phyloP scores from a whole-genome alignment of 2,797 vertebrate species.

The Schizothorax lantsangensis region DNA sequence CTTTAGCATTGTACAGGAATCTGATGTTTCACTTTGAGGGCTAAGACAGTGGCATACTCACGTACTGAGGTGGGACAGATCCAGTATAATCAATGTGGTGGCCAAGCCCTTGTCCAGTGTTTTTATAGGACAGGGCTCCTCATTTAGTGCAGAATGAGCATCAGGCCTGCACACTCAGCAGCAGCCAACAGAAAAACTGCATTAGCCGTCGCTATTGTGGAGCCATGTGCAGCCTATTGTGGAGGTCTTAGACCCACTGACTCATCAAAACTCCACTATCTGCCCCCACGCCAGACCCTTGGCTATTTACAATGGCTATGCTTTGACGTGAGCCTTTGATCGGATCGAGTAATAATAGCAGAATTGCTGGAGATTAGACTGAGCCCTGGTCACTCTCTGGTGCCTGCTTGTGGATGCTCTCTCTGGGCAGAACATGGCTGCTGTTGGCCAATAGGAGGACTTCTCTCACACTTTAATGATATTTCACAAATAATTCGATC shows the following conservation, averaged over 20 bases:
- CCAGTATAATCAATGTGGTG: constrained; percentile 81
- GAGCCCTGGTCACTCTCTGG: constrained; percentile 5
- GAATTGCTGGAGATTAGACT: constrained; percentile 79
- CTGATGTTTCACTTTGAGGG: constrained; percentile 20
- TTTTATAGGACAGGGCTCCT: constrained; percentile 85
- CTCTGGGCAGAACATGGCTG: neutral
- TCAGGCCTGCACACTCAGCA: constrained; percentile 89
- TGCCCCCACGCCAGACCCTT: constrained; percentile 64
- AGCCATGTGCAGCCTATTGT: constrained; percentile 75
- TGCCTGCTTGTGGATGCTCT: constrained; percentile 28
- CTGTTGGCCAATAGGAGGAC: neutral
- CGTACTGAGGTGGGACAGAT: constrained; percentile 86
- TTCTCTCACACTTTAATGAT: neutral
- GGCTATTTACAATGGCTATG: constrained; percentile 72
- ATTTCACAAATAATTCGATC: neutral
- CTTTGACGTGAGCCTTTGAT: constrained; percentile 82
- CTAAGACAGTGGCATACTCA: constrained; percentile 80
- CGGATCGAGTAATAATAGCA: constrained; percentile 76
- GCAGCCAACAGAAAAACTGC: constrained; percentile 73
- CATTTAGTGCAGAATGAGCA: constrained; percentile 71
- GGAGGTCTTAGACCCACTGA: constrained; percentile 76
- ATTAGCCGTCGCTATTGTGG: constrained; percentile 80
- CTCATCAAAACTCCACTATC: constrained; percentile 76
- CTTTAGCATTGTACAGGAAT: constrained; percentile 39
- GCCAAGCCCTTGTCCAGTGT: constrained; percentile 68